Evolutionary conservation across 2,113 vertebrate species (phyloP), one percentile per base, ranked within the genome.

Genomic region (Saguinus imperator): DNA sequence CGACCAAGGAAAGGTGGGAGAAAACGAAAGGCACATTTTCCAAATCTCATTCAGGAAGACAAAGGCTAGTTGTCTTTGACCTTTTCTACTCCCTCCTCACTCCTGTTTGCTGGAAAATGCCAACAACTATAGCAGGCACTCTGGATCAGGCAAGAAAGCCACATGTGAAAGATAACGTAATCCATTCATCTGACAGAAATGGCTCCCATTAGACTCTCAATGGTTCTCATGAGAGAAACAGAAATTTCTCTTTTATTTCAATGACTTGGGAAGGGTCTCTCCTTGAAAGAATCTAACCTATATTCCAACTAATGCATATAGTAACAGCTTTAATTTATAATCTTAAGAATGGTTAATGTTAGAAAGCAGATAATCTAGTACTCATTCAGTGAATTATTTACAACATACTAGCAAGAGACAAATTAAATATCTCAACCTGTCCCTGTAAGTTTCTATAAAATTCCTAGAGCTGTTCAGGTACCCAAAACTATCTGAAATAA

Each of bases 401-500:
- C 21, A 48, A 61, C 32, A 81, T 14, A 89, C 6, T n/a, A 81
- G 27, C 6, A 83, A 79, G 91, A 82, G 13, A 66, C 66, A 82
- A 40, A 55, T 25, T 16, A 92, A 35, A 0, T 45, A 66, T 89
- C 37, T 95, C 75, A 84, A 72, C 58, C 21, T 82, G 52, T 77
- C 48, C 57, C 37, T 61, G 7, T 48, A 73, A 88, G 21, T 8
- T 43, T 88, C 55, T 14, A 7, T 82, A 68, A 94, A 89, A 82
- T 79, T 84, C 57, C 55, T 84, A 64, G 16, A 68, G 11, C 27
- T 83, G 23, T 83, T 83, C 37, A 85, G 8, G 8, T 25, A 86
- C 73, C 45, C 50, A 76, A 76, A 96, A 75, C n/a, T 76, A n/a
- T 84, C 6, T 82, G 70, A 89, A 94, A 81, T 68, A 94, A 82